Conservation (phyloP, 2,113 vertebrate species). For the Alethe diademata region DNA sequence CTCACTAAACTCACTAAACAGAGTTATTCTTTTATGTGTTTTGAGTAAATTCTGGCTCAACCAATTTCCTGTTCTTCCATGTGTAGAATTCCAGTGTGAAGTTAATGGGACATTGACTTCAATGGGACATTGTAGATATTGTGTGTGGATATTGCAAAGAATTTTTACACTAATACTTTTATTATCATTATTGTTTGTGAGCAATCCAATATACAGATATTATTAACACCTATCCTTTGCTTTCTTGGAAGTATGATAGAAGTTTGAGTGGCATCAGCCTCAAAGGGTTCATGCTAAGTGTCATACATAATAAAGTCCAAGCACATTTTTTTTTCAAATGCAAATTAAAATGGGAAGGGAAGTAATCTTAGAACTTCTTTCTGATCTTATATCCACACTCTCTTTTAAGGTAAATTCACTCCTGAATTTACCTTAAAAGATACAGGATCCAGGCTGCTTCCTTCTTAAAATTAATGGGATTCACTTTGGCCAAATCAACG, state of each 20-base stretch:
- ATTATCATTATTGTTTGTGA: neutral
- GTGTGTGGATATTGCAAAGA: neutral
- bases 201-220: neutral
- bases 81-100: neutral
- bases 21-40: neutral
- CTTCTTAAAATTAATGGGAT: neutral
- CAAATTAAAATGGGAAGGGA: neutral
- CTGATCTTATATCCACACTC: neutral
- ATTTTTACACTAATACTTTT: neutral
- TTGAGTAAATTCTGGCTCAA: neutral
- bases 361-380: neutral
- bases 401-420: neutral
- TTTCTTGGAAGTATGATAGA: neutral
- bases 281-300: neutral
- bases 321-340: neutral
- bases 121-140: neutral
- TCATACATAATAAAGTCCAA: neutral
- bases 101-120: neutral
- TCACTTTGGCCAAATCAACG: neutral
- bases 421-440: neutral
- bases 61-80: neutral
- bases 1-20: neutral
- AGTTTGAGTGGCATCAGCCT: neutral
- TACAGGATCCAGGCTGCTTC: neutral
- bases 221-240: neutral